Conservation (phyloP, 2,888 invertebrate species). For the Oscheius myriophilus region DNA sequence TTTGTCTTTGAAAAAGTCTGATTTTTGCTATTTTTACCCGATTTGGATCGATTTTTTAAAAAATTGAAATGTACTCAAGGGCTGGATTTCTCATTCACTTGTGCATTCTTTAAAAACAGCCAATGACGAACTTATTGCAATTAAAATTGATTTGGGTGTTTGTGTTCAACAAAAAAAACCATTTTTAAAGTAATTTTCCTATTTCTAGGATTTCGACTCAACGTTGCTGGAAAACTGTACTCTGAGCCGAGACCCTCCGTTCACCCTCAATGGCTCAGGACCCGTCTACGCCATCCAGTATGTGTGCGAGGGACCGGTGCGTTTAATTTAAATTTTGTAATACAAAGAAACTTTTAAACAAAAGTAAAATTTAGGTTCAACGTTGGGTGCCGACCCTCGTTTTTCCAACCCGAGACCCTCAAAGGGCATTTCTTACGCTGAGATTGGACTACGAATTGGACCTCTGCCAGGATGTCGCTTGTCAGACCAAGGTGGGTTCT, state of each 20-base stretch:
- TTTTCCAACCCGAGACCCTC: slow-evolving; percentile 42
- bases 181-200: too few relatives aligned
- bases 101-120: too few relatives aligned
- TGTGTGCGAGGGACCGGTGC: slow-evolving; percentile 3
- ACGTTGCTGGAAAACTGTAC: slow-evolving; percentile 26
- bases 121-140: too few relatives aligned
- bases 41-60: too few relatives aligned
- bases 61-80: too few relatives aligned
- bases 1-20: too few relatives aligned
- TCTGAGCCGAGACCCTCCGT: slow-evolving; percentile 25
- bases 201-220: slow-evolving; percentile 22
- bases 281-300: slow-evolving; percentile 29
- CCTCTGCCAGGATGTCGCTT: slow-evolving; percentile 39
- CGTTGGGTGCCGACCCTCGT: slow-evolving; percentile 48
- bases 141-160: too few relatives aligned
- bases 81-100: too few relatives aligned
- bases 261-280: slow-evolving; percentile 19
- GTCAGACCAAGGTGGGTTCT: slow-evolving; percentile 43
- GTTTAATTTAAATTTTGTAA: neutral
- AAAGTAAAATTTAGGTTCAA: slow-evolving; percentile 12
- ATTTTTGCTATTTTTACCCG: too few relatives aligned
- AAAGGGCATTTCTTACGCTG: slow-evolving; percentile 27
- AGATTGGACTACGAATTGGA: slow-evolving; percentile 47
- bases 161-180: too few relatives aligned
- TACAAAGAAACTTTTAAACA: neutral